These are phyloP conservation scores for Drosophila nr. fundita DNA, from an alignment of 2,888 invertebrate genomes.

Conservation along the genomic window DNA sequence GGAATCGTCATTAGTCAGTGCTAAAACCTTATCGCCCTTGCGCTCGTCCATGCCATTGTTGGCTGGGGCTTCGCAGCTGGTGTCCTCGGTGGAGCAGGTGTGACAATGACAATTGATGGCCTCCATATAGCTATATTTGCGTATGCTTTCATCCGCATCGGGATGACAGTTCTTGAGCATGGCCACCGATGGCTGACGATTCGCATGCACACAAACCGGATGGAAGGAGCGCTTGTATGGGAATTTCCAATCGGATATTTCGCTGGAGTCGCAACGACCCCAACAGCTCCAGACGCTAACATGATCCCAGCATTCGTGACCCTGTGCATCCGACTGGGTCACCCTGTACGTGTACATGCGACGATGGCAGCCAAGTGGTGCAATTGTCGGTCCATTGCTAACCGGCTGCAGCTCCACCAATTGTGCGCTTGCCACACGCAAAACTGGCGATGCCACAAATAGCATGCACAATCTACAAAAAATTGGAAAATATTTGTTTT, in stretches of 20 bases:
- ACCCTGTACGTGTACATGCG: conserved; percentile 89
- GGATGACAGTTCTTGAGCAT: conserved; percentile 91
- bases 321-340: conserved; percentile 86
- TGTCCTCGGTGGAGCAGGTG: conserved; percentile 89
- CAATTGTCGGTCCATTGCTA: conserved; percentile 81
- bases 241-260: conserved; percentile 95
- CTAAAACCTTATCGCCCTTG: conserved; percentile 79
- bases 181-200: conserved; percentile 88
- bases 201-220: conserved; percentile 92
- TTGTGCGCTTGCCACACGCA: conserved; percentile 51
- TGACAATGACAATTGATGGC: conserved; percentile 92
- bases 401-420: conserved; percentile 80
- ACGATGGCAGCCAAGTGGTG: conserved; percentile 89
- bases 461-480: conserved; percentile 33
- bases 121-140: conserved; percentile 91
- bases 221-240: conserved; percentile 94
- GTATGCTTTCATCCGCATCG: conserved; percentile 86
- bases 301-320: conserved; percentile 90
- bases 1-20: conserved; percentile 81
- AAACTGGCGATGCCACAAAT: conserved; percentile 20
- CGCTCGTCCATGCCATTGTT: conserved; percentile 81
- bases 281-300: conserved; percentile 92
- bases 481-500: not conserved
- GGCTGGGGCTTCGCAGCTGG: conserved; percentile 89
- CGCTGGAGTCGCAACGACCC: conserved; percentile 93